Percentiles rank a stretch among this genome's conserved stretches.
These are phyloP conservation scores for Drosophila pruinosa DNA, from an alignment of 1,140 invertebrate genomes.

Conservation along the genomic window DNA sequence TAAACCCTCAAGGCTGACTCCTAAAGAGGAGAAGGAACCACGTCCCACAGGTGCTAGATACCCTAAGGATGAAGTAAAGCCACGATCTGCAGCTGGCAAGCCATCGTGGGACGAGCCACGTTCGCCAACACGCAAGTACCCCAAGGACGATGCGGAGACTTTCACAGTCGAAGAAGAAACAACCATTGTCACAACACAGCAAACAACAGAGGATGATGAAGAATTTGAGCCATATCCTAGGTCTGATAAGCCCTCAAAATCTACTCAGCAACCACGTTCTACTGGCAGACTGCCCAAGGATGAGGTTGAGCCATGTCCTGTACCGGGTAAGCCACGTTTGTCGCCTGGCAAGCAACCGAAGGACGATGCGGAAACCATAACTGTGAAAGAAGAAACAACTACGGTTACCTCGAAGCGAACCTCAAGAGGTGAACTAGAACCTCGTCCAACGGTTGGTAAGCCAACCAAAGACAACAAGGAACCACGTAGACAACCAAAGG, in stretches of 20 bases:
- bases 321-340: background rate
- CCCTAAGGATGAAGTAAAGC: background rate
- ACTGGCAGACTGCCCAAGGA: background rate
- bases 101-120: background rate
- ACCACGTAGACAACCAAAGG: background rate
- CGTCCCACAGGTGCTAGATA: background rate
- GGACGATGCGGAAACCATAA: conserved; percentile 32
- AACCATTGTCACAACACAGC: background rate
- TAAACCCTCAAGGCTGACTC: background rate
- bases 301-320: background rate
- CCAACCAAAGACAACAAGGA: conserved; percentile 1
- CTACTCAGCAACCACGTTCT: background rate
- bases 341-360: conserved; percentile 11
- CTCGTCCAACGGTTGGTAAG: background rate
- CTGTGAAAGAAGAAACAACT: conserved; percentile 12
- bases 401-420: background rate
- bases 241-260: background rate
- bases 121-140: background rate
- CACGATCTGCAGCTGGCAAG: background rate
- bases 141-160: background rate
- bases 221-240: background rate
- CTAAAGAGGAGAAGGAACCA: background rate
- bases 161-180: background rate
- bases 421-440: background rate
- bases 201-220: background rate